Percentiles rank a stretch among this genome's conserved stretches.
Evolutionary conservation across 2,888 invertebrate genomes (phyloP).

Genomic region (Volucella inflata): DNA sequence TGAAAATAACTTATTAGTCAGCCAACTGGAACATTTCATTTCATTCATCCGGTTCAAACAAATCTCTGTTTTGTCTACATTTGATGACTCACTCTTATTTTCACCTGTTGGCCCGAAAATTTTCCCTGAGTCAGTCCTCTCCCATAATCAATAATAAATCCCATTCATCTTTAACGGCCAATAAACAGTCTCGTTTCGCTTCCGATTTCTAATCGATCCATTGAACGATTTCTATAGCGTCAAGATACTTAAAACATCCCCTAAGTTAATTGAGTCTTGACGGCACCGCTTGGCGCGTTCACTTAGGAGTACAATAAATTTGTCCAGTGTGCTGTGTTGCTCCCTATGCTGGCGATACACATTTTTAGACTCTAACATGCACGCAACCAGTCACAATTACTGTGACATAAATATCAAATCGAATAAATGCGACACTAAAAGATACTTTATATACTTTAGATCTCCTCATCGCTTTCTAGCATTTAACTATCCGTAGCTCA

Average conservation of each 20-base stretch:
- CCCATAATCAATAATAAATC: conserved; percentile 3
- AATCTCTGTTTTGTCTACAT: too few species aligned
- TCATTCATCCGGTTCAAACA: too few species aligned
- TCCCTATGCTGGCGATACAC: conserved; percentile 38
- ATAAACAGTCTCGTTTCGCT: conserved; percentile 28
- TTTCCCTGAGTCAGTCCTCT: conserved; percentile 26
- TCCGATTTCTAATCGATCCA: conserved; percentile 26
- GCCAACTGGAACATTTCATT: neutral
- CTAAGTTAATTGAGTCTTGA: neutral
- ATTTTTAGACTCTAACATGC: conserved; percentile 57
- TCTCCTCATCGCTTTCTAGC: conserved; percentile 33
- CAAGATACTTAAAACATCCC: neutral
- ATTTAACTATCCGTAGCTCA: neutral
- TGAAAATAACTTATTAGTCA: neutral
- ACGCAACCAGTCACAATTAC: conserved; percentile 72
- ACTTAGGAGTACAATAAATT: conserved; percentile 28
- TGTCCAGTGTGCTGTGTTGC: conserved; percentile 25
- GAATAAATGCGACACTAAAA: conserved; percentile 72
- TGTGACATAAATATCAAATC: conserved; percentile 73
- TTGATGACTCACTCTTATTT: too few species aligned
- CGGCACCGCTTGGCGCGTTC: conserved; percentile 3
- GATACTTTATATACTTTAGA: conserved; percentile 68
- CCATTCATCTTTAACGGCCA: conserved; percentile 23
- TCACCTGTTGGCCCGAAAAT: neutral
- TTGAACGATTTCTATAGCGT: neutral